Conservation (phyloP, 2,888 invertebrate genomes). For the Pristionchus fissidentatus region DNA sequence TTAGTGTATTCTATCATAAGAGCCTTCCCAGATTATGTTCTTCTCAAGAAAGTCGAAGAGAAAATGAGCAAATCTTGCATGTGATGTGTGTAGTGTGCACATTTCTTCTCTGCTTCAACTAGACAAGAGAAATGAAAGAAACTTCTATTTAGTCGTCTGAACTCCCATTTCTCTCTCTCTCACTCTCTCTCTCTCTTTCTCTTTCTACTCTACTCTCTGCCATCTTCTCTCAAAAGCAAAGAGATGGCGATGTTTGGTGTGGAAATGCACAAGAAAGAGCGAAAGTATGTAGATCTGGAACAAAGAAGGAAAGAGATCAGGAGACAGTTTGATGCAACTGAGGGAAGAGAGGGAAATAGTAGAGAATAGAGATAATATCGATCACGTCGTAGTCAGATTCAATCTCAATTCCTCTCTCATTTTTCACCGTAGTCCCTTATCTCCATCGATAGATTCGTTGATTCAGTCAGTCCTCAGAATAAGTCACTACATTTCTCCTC, state of each 20-base stretch:
- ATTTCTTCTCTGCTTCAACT: not conserved
- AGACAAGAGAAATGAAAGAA: constrained; percentile 3
- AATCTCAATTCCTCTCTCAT: not conserved
- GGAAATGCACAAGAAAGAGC: constrained; percentile 34
- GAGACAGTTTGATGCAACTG: not conserved
- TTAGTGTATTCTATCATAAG: no score
- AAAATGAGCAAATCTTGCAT: not conserved
- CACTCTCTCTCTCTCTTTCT: no score
- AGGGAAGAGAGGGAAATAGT: not conserved
- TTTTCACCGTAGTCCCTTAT: not conserved
- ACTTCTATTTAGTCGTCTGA: constrained; percentile 11
- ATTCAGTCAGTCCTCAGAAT: no score
- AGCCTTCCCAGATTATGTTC: no score
- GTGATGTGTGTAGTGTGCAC: not conserved
- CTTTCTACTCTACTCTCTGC: no score
- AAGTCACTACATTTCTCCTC: no score
- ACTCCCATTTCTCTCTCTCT: no score
- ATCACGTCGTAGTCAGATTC: no score
- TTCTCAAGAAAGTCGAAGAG: no score
- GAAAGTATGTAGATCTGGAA: constrained; percentile 17
- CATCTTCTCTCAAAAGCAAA: no score
- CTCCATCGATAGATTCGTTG: no score
- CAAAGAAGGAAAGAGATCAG: not conserved
- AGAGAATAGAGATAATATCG: not conserved
- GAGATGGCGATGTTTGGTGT: constrained; percentile 8